Percentiles rank a stretch among this genome's conserved stretches.
Conservation (phyloP, 2,113 vertebrate genomes). For the Brachypodius melanocephalos region DNA sequence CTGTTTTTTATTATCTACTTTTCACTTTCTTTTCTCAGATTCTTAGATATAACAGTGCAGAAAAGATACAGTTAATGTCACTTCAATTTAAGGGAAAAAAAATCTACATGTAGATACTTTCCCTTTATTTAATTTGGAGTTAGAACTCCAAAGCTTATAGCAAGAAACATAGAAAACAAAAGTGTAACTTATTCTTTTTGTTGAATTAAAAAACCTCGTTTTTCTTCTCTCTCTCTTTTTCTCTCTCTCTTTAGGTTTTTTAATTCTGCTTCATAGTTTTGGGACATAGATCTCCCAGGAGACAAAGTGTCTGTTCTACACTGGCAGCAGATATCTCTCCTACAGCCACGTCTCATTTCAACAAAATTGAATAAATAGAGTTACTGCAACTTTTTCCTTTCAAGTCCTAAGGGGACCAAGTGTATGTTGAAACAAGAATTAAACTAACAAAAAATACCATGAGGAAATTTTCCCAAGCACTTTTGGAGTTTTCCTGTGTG, state of each 20-base stretch:
- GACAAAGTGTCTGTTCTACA: neutral
- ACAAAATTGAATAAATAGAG: neutral
- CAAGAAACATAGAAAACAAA: neutral
- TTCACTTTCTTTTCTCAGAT: neutral
- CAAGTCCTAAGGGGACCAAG: neutral
- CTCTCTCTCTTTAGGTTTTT: neutral
- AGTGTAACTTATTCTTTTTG: neutral
- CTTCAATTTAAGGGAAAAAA: neutral
- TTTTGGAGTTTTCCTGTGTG: neutral
- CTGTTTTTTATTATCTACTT: neutral
- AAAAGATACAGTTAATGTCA: neutral
- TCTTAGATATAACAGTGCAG: neutral
- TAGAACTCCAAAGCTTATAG: neutral
- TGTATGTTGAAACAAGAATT: neutral
- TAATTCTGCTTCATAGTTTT: neutral
- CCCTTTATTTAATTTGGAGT: neutral
- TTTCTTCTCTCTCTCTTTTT: neutral
- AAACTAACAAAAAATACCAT: neutral
- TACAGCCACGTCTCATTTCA: neutral
- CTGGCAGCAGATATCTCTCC: neutral
- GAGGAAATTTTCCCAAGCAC: neutral
- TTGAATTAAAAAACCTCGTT: neutral
- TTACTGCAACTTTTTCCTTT: neutral
- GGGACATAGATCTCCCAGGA: neutral
- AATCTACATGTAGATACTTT: neutral